Percentiles rank a stretch among this genome's conserved stretches.
Evolutionary conservation across 1,140 invertebrate species (phyloP).

Genomic region (Temnothorax longispinosus): DNA sequence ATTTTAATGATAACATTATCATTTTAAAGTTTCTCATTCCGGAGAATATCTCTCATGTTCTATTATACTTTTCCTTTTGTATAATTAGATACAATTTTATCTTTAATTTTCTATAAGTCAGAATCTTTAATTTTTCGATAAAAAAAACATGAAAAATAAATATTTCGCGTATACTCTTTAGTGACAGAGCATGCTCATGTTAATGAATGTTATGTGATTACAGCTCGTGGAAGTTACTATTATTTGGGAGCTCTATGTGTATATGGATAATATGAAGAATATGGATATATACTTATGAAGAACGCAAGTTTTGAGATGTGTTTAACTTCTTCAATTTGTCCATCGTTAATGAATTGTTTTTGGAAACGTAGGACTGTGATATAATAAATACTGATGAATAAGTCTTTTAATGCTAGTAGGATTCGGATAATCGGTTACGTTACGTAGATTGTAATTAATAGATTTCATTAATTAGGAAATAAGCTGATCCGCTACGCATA

Average conservation of each 20-base stretch:
- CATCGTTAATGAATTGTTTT: not conserved
- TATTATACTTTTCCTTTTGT: not conserved
- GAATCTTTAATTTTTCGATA: too few relatives aligned
- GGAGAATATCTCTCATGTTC: too few relatives aligned
- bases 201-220: conserved; percentile 62
- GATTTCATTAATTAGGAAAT: not conserved
- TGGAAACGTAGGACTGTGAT: not conserved
- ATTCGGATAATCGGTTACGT: not conserved
- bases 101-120: too few relatives aligned
- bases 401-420: not conserved
- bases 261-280: conserved; percentile 70
- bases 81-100: too few relatives aligned
- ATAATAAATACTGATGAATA: not conserved
- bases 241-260: conserved; percentile 79
- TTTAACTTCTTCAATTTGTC: not conserved
- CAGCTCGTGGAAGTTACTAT: conserved; percentile 78
- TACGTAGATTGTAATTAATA: not conserved
- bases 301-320: not conserved
- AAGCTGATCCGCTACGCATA: not conserved
- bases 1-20: not conserved
- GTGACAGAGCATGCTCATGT: not conserved
- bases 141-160: not conserved
- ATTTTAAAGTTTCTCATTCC: too few relatives aligned
- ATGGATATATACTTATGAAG: not conserved
- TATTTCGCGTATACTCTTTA: not conserved